Evolutionary conservation across 2,113 vertebrate species (phyloP).

Genomic region (Prunella himalayana): DNA sequence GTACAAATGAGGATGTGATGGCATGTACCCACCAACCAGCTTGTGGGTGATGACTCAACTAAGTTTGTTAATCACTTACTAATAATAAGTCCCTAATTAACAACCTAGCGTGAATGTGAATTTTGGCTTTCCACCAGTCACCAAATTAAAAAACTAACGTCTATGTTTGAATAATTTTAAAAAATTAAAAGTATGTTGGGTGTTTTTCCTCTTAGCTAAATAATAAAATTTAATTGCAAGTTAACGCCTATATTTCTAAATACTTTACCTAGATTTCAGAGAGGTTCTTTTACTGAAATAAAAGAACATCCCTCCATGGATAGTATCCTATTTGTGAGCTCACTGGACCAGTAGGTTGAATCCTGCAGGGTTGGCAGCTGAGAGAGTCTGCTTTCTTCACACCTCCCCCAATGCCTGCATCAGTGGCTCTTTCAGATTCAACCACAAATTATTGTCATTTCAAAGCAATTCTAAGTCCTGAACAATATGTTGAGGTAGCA

Average conservation of each 20-base stretch:
- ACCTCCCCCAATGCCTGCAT: background rate
- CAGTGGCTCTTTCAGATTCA: background rate
- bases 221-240: background rate
- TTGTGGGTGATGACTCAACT: constrained; percentile 34
- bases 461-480: background rate
- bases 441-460: background rate
- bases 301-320: background rate
- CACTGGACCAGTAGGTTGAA: background rate
- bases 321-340: background rate
- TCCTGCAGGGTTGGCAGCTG: background rate
- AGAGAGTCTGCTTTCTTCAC: background rate
- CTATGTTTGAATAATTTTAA: background rate
- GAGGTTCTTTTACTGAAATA: background rate
- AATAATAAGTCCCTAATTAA: constrained; percentile 37
- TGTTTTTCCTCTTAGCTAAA: background rate
- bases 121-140: background rate
- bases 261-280: background rate
- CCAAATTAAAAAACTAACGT: background rate
- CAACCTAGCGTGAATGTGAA: background rate
- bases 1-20: background rate
- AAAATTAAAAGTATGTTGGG: accelerated
- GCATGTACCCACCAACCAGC: background rate
- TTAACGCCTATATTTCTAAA: background rate
- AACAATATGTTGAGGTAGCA: background rate
- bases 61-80: background rate